Percentiles rank a stretch among this genome's conserved stretches.
Conservation (phyloP, 2,888 invertebrate genomes). For the Parnassius mnemosyne region DNA sequence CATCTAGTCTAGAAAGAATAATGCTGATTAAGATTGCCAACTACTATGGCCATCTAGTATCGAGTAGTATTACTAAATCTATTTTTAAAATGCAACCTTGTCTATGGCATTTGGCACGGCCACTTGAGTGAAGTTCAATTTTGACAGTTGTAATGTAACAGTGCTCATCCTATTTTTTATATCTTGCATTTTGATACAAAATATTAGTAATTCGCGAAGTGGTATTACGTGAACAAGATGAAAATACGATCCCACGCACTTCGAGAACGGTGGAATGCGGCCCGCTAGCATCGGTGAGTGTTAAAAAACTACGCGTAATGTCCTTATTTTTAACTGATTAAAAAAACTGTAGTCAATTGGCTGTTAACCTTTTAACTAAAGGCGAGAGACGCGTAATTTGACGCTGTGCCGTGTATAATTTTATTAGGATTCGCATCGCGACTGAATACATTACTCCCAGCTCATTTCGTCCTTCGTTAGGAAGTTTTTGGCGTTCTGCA, state of each 20-base stretch:
- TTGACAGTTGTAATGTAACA: conserved; percentile 78
- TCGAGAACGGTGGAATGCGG: conserved; percentile 75
- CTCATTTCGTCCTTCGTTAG: conserved; percentile 25
- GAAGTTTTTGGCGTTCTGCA: conserved; percentile 49
- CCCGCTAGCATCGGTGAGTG: conserved; percentile 75
- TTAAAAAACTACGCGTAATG: conserved; percentile 48
- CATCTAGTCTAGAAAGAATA: too few relatives aligned
- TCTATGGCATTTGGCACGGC: conserved; percentile 75
- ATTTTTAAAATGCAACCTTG: conserved; percentile 69
- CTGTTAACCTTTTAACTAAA: conserved; percentile 82
- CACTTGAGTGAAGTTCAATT: conserved; percentile 75
- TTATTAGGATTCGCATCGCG: conserved; percentile 72
- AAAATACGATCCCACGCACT: conserved; percentile 78
- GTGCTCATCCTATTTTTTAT: conserved; percentile 78
- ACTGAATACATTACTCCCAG: conserved; percentile 61
- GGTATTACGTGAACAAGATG: conserved; percentile 80
- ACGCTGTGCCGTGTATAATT: conserved; percentile 78
- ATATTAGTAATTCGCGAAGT: conserved; percentile 78
- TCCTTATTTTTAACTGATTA: conserved; percentile 80
- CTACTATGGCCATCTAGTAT: conserved; percentile 49
- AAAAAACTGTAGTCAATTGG: conserved; percentile 80
- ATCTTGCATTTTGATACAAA: conserved; percentile 79
- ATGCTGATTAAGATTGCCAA: neutral
- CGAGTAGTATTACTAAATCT: conserved; percentile 56
- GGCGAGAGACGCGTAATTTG: conserved; percentile 79